Base-by-base conservation (phyloP, 2,113 vertebrate genomes). In the Tinamus guttatus region DNA sequence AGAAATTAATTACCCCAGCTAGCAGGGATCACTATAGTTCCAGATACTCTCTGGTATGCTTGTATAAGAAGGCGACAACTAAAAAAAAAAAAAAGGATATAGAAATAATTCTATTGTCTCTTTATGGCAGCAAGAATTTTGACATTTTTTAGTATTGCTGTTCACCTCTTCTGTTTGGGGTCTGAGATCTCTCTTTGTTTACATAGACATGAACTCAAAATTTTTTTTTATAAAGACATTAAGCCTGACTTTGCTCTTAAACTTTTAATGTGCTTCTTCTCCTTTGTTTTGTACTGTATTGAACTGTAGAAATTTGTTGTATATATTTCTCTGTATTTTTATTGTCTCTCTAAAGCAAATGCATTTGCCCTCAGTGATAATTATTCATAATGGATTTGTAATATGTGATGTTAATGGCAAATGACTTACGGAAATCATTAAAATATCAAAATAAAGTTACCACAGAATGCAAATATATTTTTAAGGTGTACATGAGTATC, bases 311-410 rank as follows among this genome's bases (percentile, higher is more conserved):
- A 75, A 58, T 62, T 74, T 86, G 1, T 1, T 59, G 9, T 14
- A 40, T 41, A 59, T 32, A 63, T 59, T 63, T 78, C 0, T 43
- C 81, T 34, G 1, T 2, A 13, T 38, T 34, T 54, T 70, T 47
- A 0, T 56, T 54, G 40, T 22, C 17, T 84, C n/a, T 67, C 12
- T 4, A 84, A 74, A 74, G 15, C 11, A 65, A 52, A 65, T 63
- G 3, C 15, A 71, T 67, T 79, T 85, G 24, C 9, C 12, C 4
- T 76, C 64, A 10, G 5, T 73, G 67, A 45, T 45, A 76, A 73
- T 75, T 81, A 68, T 54, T 63, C 8, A 36, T 41, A 84, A 41
- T 36, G 13, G 27, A 73, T 86, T 88, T 92, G 63, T 85, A 88
- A 41, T 69, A 69, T 22, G 8, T 62, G 15, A 24, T 38, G 13